These are phyloP conservation scores for Momotus momota DNA, from an alignment of 2,797 vertebrate genomes.

Conservation along the genomic window DNA sequence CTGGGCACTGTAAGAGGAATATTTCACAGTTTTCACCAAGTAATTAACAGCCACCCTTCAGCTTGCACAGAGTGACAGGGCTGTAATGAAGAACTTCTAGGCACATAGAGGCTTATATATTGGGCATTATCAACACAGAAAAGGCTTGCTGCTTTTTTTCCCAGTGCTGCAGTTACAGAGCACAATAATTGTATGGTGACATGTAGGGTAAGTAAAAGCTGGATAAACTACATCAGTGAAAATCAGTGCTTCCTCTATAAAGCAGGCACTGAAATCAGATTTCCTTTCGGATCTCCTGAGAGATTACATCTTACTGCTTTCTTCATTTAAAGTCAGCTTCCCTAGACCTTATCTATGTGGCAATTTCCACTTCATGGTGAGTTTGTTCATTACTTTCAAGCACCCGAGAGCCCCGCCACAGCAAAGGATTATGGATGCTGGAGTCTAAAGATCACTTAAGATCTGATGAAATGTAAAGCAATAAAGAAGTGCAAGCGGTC, in stretches of 20 bases:
- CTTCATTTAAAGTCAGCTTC: slow-evolving; percentile 13
- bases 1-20: neutral
- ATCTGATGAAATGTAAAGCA: neutral
- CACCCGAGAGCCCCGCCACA: neutral
- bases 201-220: neutral
- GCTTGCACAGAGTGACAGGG: neutral
- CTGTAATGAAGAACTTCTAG: neutral
- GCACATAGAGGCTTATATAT: neutral
- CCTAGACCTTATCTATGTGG: neutral
- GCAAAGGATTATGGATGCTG: neutral
- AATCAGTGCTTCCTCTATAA: neutral
- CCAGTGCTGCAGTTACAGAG: neutral
- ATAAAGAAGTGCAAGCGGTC: neutral
- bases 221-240: neutral
- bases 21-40: neutral
- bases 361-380: slow-evolving; percentile 34
- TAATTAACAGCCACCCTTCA: neutral
- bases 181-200: neutral
- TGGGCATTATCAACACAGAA: neutral
- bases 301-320: slow-evolving; percentile 8
- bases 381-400: neutral
- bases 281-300: slow-evolving; percentile 18
- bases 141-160: neutral
- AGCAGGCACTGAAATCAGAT: neutral
- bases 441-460: neutral